These are phyloP conservation scores for Plutomurus gul DNA, from an alignment of 1,140 invertebrate genomes.

Conservation along the genomic window DNA sequence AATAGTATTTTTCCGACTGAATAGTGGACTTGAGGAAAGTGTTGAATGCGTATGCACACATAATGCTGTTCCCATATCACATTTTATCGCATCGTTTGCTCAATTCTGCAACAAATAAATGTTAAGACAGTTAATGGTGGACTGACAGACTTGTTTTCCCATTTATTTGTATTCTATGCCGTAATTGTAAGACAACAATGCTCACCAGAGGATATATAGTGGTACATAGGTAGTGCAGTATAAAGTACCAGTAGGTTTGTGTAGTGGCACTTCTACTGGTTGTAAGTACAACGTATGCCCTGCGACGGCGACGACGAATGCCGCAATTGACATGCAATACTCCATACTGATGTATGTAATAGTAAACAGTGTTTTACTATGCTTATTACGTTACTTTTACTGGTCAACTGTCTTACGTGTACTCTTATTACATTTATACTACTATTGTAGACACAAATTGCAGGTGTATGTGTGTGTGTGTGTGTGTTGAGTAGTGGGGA, in stretches of 20 bases:
- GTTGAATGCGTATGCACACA: background rate
- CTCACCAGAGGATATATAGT: background rate
- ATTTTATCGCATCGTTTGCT: background rate
- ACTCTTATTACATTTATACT: background rate
- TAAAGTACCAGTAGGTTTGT: background rate
- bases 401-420: background rate
- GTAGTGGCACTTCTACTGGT: no score
- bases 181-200: background rate
- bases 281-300: no score
- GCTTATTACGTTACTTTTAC: background rate
- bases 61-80: no score
- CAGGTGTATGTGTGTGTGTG: background rate
- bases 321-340: no score
- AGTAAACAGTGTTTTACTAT: no score
- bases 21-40: background rate
- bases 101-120: background rate
- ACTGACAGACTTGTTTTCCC: background rate
- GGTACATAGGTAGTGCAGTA: background rate
- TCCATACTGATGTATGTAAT: no score
- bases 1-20: background rate
- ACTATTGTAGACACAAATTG: background rate
- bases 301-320: no score
- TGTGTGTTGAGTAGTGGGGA: background rate
- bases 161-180: background rate
- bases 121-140: slow-evolving; percentile 1